These are phyloP conservation scores for Gymnosoma rotundatum DNA, from an alignment of 2,888 invertebrate species.

Conservation along the genomic window DNA sequence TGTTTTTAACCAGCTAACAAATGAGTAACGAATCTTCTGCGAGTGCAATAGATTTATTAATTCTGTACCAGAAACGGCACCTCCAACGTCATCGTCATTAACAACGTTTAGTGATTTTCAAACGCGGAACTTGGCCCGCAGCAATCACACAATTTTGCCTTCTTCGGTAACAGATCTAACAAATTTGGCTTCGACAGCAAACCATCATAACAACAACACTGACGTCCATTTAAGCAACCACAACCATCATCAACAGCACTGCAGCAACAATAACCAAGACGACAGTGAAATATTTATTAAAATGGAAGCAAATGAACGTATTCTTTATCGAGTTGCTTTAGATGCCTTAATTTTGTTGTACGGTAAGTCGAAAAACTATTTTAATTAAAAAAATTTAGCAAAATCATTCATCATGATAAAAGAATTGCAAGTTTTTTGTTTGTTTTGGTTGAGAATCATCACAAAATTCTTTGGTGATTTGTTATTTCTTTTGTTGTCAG, in stretches of 20 bases:
- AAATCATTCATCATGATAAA: neutral
- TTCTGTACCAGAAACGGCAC: slow-evolving; percentile 70
- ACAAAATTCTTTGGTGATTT: slow-evolving; percentile 14
- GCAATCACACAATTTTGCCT: slow-evolving; percentile 58
- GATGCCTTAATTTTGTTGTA: slow-evolving; percentile 87
- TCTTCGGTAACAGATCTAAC: slow-evolving; percentile 51
- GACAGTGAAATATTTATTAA: slow-evolving; percentile 65
- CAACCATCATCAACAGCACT: slow-evolving; percentile 63
- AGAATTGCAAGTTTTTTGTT: neutral
- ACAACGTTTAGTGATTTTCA: slow-evolving; percentile 68
- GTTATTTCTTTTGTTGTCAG: neutral
- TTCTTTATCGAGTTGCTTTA: slow-evolving; percentile 86
- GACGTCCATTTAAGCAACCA: slow-evolving; percentile 72
- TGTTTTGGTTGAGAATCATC: slow-evolving; percentile 5
- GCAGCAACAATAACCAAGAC: slow-evolving; percentile 59
- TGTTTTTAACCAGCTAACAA: slow-evolving; percentile 69
- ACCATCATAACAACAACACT: slow-evolving; percentile 73
- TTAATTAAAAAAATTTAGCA: slow-evolving; percentile 1
- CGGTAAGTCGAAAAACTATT: slow-evolving; percentile 86
- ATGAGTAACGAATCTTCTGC: slow-evolving; percentile 81
- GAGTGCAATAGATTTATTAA: slow-evolving; percentile 75
- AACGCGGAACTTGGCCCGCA: slow-evolving; percentile 70
- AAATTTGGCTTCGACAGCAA: slow-evolving; percentile 73
- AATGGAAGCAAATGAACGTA: slow-evolving; percentile 81
- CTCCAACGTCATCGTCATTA: slow-evolving; percentile 66